These are phyloP conservation scores for Orchesellides sinensis DNA, from an alignment of 2,888 invertebrate genomes.

Conservation along the genomic window DNA sequence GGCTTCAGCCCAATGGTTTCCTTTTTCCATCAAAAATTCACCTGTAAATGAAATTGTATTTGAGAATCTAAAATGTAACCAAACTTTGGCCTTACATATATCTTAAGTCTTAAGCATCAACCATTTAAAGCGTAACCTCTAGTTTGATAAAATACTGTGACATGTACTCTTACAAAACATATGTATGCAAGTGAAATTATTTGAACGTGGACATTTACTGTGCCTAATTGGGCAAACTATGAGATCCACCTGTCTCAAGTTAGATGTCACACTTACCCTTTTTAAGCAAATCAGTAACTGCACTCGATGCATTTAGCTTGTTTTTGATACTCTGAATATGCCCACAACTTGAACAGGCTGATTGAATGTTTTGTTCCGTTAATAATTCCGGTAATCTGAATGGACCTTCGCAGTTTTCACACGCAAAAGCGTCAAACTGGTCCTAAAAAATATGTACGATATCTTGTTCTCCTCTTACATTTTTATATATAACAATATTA, in stretches of 20 bases:
- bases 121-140: too few species aligned
- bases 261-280: too few species aligned
- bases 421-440: conserved; percentile 75
- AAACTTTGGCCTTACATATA: neutral
- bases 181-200: too few species aligned
- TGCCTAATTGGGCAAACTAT: too few species aligned
- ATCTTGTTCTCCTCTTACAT: too few species aligned
- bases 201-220: too few species aligned
- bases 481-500: neutral
- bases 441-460: conserved; percentile 75
- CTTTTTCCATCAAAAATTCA: conserved; percentile 71
- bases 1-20: conserved; percentile 41
- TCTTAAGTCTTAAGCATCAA: too few species aligned
- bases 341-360: conserved; percentile 75
- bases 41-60: conserved; percentile 36
- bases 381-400: conserved; percentile 43
- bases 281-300: conserved; percentile 15
- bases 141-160: too few species aligned
- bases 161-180: too few species aligned
- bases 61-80: neutral
- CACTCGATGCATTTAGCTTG: conserved; percentile 16
- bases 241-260: too few species aligned
- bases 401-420: conserved; percentile 75
- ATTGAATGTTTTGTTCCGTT: neutral
- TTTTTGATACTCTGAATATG: conserved; percentile 65